Percentiles rank a stretch among this genome's conserved stretches.
These are phyloP conservation scores for Aphelenchoides avenae DNA, from an alignment of 1,140 invertebrate genomes.

Conservation along the genomic window DNA sequence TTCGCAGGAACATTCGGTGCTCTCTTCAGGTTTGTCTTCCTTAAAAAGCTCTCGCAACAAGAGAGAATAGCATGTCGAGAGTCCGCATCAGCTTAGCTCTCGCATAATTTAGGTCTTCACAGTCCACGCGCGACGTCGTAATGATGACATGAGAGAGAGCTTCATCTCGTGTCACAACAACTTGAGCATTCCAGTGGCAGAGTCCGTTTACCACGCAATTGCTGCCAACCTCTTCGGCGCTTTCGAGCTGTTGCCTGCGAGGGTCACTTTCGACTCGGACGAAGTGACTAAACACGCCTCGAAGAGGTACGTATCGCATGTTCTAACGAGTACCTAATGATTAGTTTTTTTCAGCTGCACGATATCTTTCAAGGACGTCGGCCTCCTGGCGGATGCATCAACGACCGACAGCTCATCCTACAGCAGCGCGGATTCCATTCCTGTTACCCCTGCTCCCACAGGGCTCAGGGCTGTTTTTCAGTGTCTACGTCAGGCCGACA, in stretches of 20 bases:
- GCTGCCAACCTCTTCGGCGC: slow-evolving; percentile 85
- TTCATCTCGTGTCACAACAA: slow-evolving; percentile 64
- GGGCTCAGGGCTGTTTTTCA: slow-evolving; percentile 22
- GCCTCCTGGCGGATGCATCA: too few species aligned
- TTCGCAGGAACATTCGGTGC: slow-evolving; percentile 10
- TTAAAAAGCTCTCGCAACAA: too few species aligned
- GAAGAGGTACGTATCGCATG: slow-evolving; percentile 14
- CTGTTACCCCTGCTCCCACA: too few species aligned
- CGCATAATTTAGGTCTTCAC: slow-evolving; percentile 55
- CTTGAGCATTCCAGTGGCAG: slow-evolving; percentile 12
- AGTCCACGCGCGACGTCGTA: slow-evolving; percentile 86
- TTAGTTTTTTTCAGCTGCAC: too few species aligned
- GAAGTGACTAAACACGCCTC: slow-evolving; percentile 6
- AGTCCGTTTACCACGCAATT: slow-evolving; percentile 76
- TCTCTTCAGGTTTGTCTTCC: slow-evolving; percentile 24
- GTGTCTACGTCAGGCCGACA: too few species aligned
- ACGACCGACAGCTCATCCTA: too few species aligned
- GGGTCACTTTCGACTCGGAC: slow-evolving; percentile 22
- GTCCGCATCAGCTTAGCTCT: too few species aligned
- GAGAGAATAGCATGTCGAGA: too few species aligned
- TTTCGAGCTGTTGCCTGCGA: slow-evolving; percentile 65
- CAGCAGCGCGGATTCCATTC: too few species aligned
- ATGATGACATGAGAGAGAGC: slow-evolving; percentile 87
- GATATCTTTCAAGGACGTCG: too few species aligned
- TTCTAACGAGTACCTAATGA: too few species aligned